Base-by-base conservation (phyloP, 2,888 invertebrate genomes). In the Cephalotes varians region DNA sequence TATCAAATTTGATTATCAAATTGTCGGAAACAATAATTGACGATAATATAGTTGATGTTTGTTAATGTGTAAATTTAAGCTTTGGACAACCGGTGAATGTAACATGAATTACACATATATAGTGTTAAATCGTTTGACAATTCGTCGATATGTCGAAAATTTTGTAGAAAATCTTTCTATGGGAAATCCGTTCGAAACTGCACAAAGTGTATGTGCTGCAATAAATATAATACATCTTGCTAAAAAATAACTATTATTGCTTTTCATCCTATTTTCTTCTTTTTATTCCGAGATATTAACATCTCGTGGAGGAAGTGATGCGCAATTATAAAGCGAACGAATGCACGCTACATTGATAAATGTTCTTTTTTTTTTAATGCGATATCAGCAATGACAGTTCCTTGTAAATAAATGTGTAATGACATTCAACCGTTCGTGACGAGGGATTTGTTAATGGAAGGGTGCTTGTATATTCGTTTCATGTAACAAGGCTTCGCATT, bases 401-500 rank as follows among this genome's bases (percentile, higher is more conserved):
- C 5, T n/a, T 34, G 51, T 37, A 31, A 77, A 56, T 69, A 69
- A 56, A 34, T 44, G 28, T 40, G 54, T 34, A 56, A 77, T 44
- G n/a, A 12, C 25, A 25, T 44, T 25, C 31, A 31, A 56, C 18
- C 31, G 44, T 79, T 69, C 21, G 21, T 67, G 40, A 67, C 44
- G 77, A 56, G 31, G 21, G 54, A 34, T 56, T 56, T 69, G 76
- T 79, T 69, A 77, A 67, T 31, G 77, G 28, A 44, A 21, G 21
- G 47, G 18, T 56, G 37, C 54, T 49, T 49, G 31, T 54, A 77
- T 7, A 56, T 2, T 69, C 28, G 51, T 40, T 76, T 76, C 77
- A 69, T 77, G 71, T 62, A 74, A 60, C 60, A 44, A 60, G 34
- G 12, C 40, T 54, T 47, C 25, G 15, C 47, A 18, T 28, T 21